Percentiles rank a stretch among this genome's conserved stretches.
These are phyloP conservation scores for Cepaea nemoralis DNA, from an alignment of 1,140 invertebrate genomes.

Conservation along the genomic window DNA sequence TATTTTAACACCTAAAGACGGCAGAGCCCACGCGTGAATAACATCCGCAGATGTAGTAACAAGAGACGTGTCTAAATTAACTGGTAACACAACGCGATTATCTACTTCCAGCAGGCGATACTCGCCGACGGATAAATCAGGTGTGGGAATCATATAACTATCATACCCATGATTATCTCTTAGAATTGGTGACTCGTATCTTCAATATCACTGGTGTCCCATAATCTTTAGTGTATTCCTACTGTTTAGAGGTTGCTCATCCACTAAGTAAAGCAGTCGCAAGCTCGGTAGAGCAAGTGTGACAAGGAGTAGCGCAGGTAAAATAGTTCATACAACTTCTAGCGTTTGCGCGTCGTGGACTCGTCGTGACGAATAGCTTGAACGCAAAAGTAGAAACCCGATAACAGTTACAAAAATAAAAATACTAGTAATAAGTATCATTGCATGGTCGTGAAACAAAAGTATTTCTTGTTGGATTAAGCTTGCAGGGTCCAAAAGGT, in stretches of 20 bases:
- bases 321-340: slow-evolving; percentile 79
- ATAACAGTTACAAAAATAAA: slow-evolving; percentile 66
- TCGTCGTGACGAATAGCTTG: slow-evolving; percentile 69
- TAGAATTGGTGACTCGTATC: slow-evolving; percentile 79
- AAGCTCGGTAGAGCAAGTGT: slow-evolving; percentile 78
- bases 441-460: slow-evolving; percentile 76
- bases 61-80: slow-evolving; percentile 74
- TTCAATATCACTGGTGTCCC: slow-evolving; percentile 81
- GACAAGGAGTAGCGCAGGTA: slow-evolving; percentile 77
- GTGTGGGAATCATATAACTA: slow-evolving; percentile 76
- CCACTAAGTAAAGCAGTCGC: slow-evolving; percentile 76
- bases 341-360: slow-evolving; percentile 74
- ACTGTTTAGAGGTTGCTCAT: slow-evolving; percentile 75
- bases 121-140: slow-evolving; percentile 62
- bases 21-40: slow-evolving; percentile 80
- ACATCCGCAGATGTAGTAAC: slow-evolving; percentile 78
- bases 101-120: slow-evolving; percentile 79
- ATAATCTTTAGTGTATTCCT: slow-evolving; percentile 76
- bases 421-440: slow-evolving; percentile 74
- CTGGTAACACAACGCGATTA: slow-evolving; percentile 76
- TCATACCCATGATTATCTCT: slow-evolving; percentile 76
- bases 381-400: slow-evolving; percentile 72
- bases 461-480: slow-evolving; percentile 77
- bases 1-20: slow-evolving; percentile 77
- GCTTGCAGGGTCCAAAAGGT: slow-evolving; percentile 75